Percentiles rank a stretch among this genome's conserved stretches.
These are phyloP conservation scores for Hemaris fuciformis DNA, from an alignment of 2,888 invertebrate genomes.

Conservation along the genomic window DNA sequence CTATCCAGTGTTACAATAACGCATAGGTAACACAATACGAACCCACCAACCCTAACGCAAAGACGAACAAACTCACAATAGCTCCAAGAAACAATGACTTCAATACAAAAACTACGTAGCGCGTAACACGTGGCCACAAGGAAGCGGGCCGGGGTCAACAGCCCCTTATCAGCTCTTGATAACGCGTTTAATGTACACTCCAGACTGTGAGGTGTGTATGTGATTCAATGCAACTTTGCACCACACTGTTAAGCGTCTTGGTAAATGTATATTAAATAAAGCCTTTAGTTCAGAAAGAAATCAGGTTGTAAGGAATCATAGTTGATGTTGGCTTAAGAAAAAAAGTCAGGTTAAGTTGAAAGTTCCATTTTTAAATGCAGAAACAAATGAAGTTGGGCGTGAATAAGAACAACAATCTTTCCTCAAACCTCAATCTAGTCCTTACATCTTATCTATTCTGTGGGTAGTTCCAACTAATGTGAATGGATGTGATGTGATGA, in stretches of 20 bases:
- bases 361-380: no score
- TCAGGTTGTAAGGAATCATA: no score
- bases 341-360: no score
- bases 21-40: background rate
- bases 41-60: background rate
- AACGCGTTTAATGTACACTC: slow-evolving; percentile 43
- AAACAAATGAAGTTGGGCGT: no score
- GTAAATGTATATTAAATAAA: background rate
- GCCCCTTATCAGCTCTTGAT: slow-evolving; percentile 60
- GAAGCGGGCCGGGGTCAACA: slow-evolving; percentile 52
- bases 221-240: slow-evolving; percentile 6
- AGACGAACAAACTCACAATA: background rate
- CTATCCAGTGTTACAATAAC: no score
- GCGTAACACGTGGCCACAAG: slow-evolving; percentile 45
- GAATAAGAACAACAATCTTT: no score
- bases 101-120: slow-evolving; percentile 15
- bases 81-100: slow-evolving; percentile 2
- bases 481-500: no score
- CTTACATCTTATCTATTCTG: no score
- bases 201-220: slow-evolving; percentile 7
- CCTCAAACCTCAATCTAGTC: no score
- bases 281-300: no score
- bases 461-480: no score
- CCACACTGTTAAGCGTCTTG: background rate
- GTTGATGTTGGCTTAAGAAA: no score